Evolutionary conservation across 2,113 vertebrate species (phyloP).

Genomic region (Parotia lawesii): DNA sequence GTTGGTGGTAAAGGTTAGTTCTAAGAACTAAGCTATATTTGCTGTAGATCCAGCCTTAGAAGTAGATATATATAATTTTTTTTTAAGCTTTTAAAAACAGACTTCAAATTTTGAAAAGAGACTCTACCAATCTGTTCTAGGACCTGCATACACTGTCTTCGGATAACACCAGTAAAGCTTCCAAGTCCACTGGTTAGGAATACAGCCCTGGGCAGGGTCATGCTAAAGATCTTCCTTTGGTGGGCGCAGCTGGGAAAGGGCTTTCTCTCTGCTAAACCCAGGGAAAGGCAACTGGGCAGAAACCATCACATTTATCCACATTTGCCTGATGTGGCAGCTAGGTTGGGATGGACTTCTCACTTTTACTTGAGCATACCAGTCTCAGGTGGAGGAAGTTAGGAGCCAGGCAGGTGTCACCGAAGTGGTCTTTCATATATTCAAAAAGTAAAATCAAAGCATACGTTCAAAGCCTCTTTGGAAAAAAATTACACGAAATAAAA

Average conservation of each 20-base stretch:
- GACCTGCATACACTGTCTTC: background rate
- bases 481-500: background rate
- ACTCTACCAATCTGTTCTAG: conserved; percentile 20
- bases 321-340: background rate
- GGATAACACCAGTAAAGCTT: background rate
- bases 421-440: background rate
- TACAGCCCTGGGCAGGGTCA: background rate
- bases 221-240: background rate
- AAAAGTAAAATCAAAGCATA: background rate
- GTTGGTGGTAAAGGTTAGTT: conserved; percentile 56
- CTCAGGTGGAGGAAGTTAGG: background rate
- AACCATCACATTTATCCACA: background rate
- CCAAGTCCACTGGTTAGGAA: background rate
- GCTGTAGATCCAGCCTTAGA: conserved; percentile 46
- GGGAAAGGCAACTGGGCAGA: background rate
- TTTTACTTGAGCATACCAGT: background rate
- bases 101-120: conserved; percentile 32
- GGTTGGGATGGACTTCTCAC: background rate
- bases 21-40: conserved; percentile 46
- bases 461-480: background rate
- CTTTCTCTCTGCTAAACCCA: background rate
- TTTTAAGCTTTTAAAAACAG: conserved; percentile 2
- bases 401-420: conserved; percentile 26
- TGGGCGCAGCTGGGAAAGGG: background rate
- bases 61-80: background rate